Conservation (phyloP, 2,888 invertebrate species). For the Stenolophus ochropezus region DNA sequence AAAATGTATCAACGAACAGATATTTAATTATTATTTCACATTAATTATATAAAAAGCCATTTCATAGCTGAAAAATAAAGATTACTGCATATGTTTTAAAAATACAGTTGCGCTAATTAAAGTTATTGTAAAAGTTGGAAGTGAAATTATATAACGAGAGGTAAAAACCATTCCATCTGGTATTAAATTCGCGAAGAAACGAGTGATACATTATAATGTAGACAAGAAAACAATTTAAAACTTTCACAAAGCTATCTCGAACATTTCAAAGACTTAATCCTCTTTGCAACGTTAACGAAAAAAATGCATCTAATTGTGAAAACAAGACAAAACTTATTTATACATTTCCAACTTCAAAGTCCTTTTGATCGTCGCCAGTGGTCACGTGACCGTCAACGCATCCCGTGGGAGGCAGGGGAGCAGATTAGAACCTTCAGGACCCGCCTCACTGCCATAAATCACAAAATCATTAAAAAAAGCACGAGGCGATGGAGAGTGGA, state of each 20-base stretch:
- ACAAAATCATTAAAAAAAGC: conserved; percentile 47
- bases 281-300: conserved; percentile 39
- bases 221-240: conserved; percentile 49
- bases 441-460: conserved; percentile 45
- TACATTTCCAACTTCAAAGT: conserved; percentile 40
- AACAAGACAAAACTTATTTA: conserved; percentile 41
- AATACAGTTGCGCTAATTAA: neutral
- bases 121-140: neutral
- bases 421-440: conserved; percentile 52
- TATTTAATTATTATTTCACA: neutral
- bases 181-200: conserved; percentile 20
- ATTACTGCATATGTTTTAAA: neutral
- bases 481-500: conserved; percentile 18
- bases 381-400: conserved; percentile 41
- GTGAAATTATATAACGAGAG: conserved; percentile 9
- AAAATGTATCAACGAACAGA: neutral
- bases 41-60: neutral
- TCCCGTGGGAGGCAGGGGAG: conserved; percentile 3
- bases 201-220: conserved; percentile 43
- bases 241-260: conserved; percentile 39
- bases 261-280: conserved; percentile 41
- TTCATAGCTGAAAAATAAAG: neutral
- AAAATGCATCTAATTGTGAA: conserved; percentile 50
- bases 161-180: neutral
- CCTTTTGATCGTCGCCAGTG: conserved; percentile 25